A percentile compares a stretch with the other conserved stretches of the same genome.
These are phyloP conservation scores for Baccha elongata DNA, from an alignment of 2,888 invertebrate genomes.

Conservation along the genomic window DNA sequence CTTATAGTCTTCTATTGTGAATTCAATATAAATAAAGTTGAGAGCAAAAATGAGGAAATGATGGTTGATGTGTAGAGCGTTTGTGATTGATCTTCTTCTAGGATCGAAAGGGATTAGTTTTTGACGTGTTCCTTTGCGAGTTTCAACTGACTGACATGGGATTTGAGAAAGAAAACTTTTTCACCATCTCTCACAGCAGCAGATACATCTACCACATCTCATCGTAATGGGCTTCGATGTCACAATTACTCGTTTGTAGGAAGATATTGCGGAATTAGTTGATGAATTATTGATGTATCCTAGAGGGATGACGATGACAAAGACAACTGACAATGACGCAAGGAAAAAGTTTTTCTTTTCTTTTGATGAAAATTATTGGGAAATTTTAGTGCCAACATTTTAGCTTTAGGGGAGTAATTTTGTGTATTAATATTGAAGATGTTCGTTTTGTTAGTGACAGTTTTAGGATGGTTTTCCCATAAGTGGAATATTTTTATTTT, in stretches of 20 bases:
- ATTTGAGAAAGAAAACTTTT: slow-evolving; percentile 25
- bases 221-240: slow-evolving; percentile 17
- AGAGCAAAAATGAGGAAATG: neutral
- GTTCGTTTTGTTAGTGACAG: neutral
- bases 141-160: slow-evolving; percentile 28
- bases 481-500: neutral
- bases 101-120: slow-evolving; percentile 59
- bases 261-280: slow-evolving; percentile 27
- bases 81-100: slow-evolving; percentile 60
- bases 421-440: neutral
- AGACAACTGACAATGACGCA: slow-evolving; percentile 1
- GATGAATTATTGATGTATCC: slow-evolving; percentile 40
- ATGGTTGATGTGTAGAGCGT: slow-evolving; percentile 20
- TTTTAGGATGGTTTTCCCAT: neutral
- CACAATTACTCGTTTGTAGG: slow-evolving; percentile 33
- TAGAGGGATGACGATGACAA: slow-evolving; percentile 12
- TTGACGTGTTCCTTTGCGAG: slow-evolving; percentile 41
- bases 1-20: slow-evolving; percentile 18
- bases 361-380: neutral
- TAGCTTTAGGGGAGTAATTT: slow-evolving; percentile 4
- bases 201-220: neutral
- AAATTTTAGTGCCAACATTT: slow-evolving; percentile 4
- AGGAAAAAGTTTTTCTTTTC: neutral
- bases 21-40: slow-evolving; percentile 29
- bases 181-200: neutral